Percentiles rank a stretch among this genome's conserved stretches.
These are phyloP conservation scores for Dryobotodes eremita DNA, from an alignment of 2,888 invertebrate genomes.

Conservation along the genomic window DNA sequence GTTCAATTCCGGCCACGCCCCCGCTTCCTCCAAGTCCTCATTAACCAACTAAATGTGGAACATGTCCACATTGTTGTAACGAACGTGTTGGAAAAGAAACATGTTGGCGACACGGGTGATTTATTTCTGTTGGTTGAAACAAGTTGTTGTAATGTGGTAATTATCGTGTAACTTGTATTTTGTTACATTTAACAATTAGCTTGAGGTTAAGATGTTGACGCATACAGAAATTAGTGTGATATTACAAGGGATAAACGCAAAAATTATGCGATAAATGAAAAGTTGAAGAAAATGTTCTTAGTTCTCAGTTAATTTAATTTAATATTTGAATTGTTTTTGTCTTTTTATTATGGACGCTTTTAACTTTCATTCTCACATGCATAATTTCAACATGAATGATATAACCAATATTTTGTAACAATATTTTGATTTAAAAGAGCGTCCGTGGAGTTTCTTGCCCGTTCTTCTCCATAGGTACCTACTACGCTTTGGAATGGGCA, in stretches of 20 bases:
- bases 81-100: slow-evolving; percentile 52
- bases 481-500: too few relatives aligned
- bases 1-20: slow-evolving; percentile 78
- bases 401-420: too few relatives aligned
- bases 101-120: slow-evolving; percentile 49
- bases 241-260: background rate
- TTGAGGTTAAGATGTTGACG: background rate
- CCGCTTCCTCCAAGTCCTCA: slow-evolving; percentile 73
- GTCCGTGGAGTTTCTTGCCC: too few relatives aligned
- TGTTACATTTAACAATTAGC: background rate
- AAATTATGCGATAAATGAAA: background rate
- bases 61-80: slow-evolving; percentile 54
- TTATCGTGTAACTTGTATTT: slow-evolving; percentile 25
- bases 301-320: too few relatives aligned
- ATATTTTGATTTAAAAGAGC: too few relatives aligned
- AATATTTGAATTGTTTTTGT: too few relatives aligned
- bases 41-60: slow-evolving; percentile 77
- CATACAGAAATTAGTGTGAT: background rate
- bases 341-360: too few relatives aligned
- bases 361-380: too few relatives aligned
- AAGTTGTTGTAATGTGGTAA: slow-evolving; percentile 36
- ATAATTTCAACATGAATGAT: too few relatives aligned
- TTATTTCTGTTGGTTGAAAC: slow-evolving; percentile 48
- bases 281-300: background rate
- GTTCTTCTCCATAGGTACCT: too few relatives aligned